Base-by-base conservation (phyloP, 1,140 invertebrate species). In the Drosophila simulans region DNA sequence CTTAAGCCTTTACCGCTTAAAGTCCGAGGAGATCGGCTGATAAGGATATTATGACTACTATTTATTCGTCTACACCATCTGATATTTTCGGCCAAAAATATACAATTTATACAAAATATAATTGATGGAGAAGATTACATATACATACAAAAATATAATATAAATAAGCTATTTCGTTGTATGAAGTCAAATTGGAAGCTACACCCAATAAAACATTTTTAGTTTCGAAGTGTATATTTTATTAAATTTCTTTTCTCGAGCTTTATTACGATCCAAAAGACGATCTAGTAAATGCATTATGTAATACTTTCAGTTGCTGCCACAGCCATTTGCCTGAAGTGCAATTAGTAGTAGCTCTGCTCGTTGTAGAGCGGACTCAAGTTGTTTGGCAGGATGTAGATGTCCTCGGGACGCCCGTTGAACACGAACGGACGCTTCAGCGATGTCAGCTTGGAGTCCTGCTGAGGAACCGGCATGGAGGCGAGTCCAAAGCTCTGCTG, bases 351-450 rank as follows among this genome's bases (percentile, higher is more conserved):
- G 58, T 89, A 89, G 49, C 63, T 77, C 43, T 49, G 84, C 1
- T 91, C 83, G 45, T 89, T 77, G 54, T 84, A 91, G 4, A 96
- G 92, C 5, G 95, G 93, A 88, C 95, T 95, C 76, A 95, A 95
- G 3, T 95, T 94, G 77, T 95, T 94, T 66, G 95, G 94, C 11
- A 97, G 89, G 2, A 97, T 93, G 77, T 95, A 97, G 37, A 97
- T 94, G 66, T 95, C 95, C n/a, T 94, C 93, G 0, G 96, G 96
- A 86, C 95, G 95, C 4, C 96, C 96, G 84, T 97, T 97, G 81
- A 97, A 97, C 1, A 94, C 80, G 81, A 95, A 97, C 8, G 95
- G 95, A 1, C 96, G 96, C 80, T 96, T 95, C 7, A 97, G 90
- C 15, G 93, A 94, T 3, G 95, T 94, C 20, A 96, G 91, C 65